Base-by-base conservation (phyloP, 2,888 invertebrate genomes). In the Agrypnus murinus region DNA sequence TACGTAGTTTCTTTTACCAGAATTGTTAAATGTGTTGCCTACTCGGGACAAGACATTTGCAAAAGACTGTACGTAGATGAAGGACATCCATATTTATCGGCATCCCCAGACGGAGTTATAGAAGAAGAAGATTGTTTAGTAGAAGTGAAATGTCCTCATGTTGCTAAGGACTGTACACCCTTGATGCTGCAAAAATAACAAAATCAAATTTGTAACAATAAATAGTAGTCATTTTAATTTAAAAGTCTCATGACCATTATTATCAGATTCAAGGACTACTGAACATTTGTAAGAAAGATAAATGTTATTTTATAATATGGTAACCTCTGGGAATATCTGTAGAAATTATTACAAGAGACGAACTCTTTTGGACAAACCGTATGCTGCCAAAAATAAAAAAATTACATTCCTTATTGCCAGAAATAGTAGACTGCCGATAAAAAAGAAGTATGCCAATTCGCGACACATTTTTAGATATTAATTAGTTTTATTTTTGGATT, bases 341-440 rank as follows among this genome's bases (percentile, higher is more conserved):
- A 5, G 4, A 45, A 25, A 8, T 32, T 12, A 55, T 55, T 14
- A 32, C 8, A 12, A 55, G 14, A 34, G 55, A 55, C 14, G 1
- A 6, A 12, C 8, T 34, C 7, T 55, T 55, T 14, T 55, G 55
- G 55, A 32, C n/a, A 55, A 55, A 8, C 9, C 7, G 32, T 12
- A 55, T 55, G 55, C 9, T 55, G 1, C 34, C 55, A 31, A 55
- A 31, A 34, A 10, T 12, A 1, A 10, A 32, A 4, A 1, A 55
- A 4, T 10, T 50, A 25, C 4, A n/a, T 3, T n/a, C 48, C 2
- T 12, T 48, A 48, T 15, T 48, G 17, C 48, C 55, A 2, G 55
- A 55, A 55, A 1, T 55, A 12, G 34, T 55, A 32, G 55, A 55
- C 14, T 34, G 32, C n/a, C 3, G 34, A 5, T 4, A 55, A 34